Evolutionary conservation across 2,888 invertebrate genomes (phyloP).

Genomic region (Euplexia lucipara): DNA sequence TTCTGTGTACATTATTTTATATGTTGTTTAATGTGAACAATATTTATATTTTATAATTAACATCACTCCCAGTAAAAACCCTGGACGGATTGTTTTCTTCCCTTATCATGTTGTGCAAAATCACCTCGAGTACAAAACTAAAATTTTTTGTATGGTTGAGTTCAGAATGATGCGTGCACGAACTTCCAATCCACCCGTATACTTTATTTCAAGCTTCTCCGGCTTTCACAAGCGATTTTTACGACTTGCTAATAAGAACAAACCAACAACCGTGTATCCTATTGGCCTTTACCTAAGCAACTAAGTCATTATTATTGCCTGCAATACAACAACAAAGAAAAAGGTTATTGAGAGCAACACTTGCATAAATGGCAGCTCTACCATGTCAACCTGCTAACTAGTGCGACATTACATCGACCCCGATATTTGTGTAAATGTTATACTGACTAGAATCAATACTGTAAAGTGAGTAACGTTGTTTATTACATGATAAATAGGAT

Average conservation of each 20-base stretch:
- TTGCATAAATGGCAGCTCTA: conserved; percentile 55
- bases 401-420: conserved; percentile 56
- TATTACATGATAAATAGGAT: conserved; percentile 30
- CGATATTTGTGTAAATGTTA: conserved; percentile 54
- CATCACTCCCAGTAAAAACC: conserved; percentile 18
- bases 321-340: conserved; percentile 46
- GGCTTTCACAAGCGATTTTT: conserved; percentile 5
- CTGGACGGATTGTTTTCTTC: neutral
- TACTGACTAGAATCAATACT: conserved; percentile 46
- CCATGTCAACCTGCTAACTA: conserved; percentile 50
- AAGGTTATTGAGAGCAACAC: conserved; percentile 53
- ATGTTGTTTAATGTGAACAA: conserved; percentile 2
- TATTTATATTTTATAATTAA: neutral
- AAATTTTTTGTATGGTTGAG: neutral
- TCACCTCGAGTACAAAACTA: neutral
- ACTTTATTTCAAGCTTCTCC: conserved; percentile 1
- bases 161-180: neutral
- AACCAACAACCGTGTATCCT: conserved; percentile 9
- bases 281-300: conserved; percentile 23
- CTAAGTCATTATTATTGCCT: conserved; percentile 28
- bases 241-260: conserved; percentile 10
- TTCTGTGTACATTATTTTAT: conserved; percentile 2
- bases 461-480: conserved; percentile 35
- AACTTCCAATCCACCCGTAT: neutral
- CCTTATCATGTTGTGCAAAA: neutral